Conservation (phyloP, 2,888 invertebrate species). For the Baronia brevicornis region DNA sequence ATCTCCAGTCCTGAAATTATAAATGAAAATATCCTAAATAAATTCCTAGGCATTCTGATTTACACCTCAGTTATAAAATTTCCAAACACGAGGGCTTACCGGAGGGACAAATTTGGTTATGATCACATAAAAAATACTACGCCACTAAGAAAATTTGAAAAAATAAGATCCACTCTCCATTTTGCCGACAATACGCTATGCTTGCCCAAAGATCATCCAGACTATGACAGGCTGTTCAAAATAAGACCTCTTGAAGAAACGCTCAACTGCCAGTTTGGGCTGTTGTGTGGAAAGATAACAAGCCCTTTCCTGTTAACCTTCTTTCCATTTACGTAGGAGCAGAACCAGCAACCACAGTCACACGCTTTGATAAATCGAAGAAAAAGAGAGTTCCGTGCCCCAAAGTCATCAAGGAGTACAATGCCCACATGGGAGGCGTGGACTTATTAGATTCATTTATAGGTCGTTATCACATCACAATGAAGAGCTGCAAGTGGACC, state of each 20-base stretch:
- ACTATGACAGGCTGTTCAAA: constrained; percentile 25
- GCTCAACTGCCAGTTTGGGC: constrained; percentile 22
- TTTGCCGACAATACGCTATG: constrained; percentile 24
- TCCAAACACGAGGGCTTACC: constrained; percentile 28
- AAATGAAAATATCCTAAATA: constrained; percentile 28
- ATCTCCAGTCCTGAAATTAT: constrained; percentile 29
- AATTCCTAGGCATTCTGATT: constrained; percentile 30
- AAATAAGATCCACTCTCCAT: constrained; percentile 27
- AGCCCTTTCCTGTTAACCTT: constrained; percentile 32
- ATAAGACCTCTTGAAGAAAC: constrained; percentile 23
- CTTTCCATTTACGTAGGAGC: constrained; percentile 36
- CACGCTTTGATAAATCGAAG: constrained; percentile 27
- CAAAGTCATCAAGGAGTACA: constrained; percentile 25
- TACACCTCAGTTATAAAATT: constrained; percentile 28
- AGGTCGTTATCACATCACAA: constrained; percentile 26
- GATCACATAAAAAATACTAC: constrained; percentile 30
- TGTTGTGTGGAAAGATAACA: constrained; percentile 38
- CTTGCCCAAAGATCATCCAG: constrained; percentile 24
- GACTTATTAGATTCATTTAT: constrained; percentile 18
- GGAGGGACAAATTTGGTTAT: constrained; percentile 29
- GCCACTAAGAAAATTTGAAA: constrained; percentile 27
- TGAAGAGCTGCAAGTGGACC: constrained; percentile 31
- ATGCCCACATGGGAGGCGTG: constrained; percentile 26
- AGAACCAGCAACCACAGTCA: constrained; percentile 29
- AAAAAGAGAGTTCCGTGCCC: constrained; percentile 21